phyloP scores from a whole-genome alignment of 2,113 vertebrate genomes.

The Tetrao urogallus region DNA sequence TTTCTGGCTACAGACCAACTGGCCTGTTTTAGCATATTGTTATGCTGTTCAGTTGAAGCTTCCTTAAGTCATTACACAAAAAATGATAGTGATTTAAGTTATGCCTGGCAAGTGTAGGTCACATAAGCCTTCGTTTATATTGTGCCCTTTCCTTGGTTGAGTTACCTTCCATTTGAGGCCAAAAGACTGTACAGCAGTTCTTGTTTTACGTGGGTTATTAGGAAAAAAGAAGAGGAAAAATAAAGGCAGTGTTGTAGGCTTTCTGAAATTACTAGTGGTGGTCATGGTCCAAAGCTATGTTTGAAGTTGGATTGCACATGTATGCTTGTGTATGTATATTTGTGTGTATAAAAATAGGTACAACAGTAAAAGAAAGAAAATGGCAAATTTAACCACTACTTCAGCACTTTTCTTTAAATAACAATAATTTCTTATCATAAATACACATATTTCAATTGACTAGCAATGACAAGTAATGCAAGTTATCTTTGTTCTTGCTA shows the following conservation, averaged over 20 bases:
- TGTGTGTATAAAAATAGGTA: background rate
- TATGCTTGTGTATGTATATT: rapidly evolving
- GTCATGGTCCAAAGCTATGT: background rate
- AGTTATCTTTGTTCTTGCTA: background rate
- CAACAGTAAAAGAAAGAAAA: background rate
- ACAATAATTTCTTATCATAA: background rate
- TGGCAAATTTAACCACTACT: background rate
- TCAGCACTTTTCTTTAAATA: constrained; percentile 2
- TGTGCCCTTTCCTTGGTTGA: background rate
- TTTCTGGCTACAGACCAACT: background rate
- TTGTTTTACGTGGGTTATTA: background rate
- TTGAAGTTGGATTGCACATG: background rate
- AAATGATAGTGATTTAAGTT: background rate
- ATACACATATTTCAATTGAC: background rate
- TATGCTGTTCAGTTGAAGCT: background rate
- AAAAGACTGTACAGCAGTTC: background rate
- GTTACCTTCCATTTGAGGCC: background rate
- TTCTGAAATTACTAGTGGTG: background rate
- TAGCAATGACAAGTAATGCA: background rate
- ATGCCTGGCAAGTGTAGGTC: background rate
- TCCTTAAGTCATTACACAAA: background rate
- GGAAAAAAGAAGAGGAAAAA: background rate
- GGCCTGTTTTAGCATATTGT: background rate
- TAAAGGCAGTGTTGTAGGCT: background rate
- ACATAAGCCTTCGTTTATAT: background rate